Evolutionary conservation across 1,140 invertebrate species (phyloP).

Genomic region (Trinorchestia longiramus): DNA sequence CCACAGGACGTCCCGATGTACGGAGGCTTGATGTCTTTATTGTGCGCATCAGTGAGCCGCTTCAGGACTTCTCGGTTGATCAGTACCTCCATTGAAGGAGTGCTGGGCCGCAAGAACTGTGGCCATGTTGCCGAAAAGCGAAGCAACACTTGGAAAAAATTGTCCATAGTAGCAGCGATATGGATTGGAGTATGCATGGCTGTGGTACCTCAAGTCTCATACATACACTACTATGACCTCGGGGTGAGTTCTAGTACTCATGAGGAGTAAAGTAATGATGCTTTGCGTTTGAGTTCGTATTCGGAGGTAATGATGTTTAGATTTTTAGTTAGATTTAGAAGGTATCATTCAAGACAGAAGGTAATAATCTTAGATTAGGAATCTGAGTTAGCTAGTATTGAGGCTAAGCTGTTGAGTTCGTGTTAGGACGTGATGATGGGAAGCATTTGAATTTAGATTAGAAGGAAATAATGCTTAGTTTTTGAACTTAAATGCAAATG

Average conservation of each 20-base stretch:
- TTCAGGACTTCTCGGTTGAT: background rate
- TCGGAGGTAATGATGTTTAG: too few relatives aligned
- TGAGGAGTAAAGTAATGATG: too few relatives aligned
- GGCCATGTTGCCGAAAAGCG: background rate
- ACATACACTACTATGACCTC: conserved; percentile 16
- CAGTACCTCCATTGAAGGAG: background rate
- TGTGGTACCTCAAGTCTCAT: conserved; percentile 14
- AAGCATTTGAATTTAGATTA: too few relatives aligned
- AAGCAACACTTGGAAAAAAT: background rate
- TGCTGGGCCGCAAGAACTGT: background rate
- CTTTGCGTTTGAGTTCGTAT: too few relatives aligned
- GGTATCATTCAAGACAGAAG: too few relatives aligned
- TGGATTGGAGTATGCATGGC: background rate
- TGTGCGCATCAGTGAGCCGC: background rate
- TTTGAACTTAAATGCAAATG: too few relatives aligned
- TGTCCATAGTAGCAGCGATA: background rate
- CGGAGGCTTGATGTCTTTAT: background rate
- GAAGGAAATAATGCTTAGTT: too few relatives aligned
- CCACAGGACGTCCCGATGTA: conserved; percentile 20
- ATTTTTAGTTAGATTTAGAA: too few relatives aligned
- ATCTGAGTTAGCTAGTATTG: too few relatives aligned
- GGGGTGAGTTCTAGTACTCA: background rate
- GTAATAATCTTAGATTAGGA: too few relatives aligned
- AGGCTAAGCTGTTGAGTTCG: too few relatives aligned
- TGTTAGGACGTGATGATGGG: too few relatives aligned